Percentiles rank a stretch among this genome's conserved stretches.
Conservation (phyloP, 1,140 invertebrate genomes). For the Orchesella cincta region DNA sequence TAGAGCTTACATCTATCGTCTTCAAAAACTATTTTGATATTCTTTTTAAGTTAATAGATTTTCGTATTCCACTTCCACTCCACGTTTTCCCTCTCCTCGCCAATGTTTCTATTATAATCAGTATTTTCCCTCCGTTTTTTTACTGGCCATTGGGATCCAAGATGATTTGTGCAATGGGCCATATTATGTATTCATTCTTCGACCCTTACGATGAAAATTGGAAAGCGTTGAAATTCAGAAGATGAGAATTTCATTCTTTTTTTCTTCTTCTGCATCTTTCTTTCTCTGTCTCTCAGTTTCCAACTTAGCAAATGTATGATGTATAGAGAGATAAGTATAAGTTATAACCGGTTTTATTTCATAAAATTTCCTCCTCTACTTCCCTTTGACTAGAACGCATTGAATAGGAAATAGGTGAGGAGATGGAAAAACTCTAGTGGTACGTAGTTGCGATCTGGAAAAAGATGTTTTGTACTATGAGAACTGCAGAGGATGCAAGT, state of each 20-base stretch:
- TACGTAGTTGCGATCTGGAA: not conserved
- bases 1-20: too few relatives aligned
- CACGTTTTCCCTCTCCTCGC: not conserved
- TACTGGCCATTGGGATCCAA: conserved; percentile 3
- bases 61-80: not conserved
- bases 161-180: conserved; percentile 16
- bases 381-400: not conserved
- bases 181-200: conserved; percentile 11
- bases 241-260: not conserved
- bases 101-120: conserved; percentile 17
- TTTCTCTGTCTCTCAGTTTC: not conserved
- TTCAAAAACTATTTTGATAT: too few relatives aligned
- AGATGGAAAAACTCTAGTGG: not conserved
- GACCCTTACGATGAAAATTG: not conserved
- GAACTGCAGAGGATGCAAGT: not conserved
- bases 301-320: not conserved
- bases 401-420: conserved; percentile 14
- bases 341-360: conserved; percentile 25
- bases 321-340: conserved; percentile 21
- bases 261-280: not conserved
- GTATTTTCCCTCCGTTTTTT: not conserved
- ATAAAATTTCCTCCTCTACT: conserved; percentile 10
- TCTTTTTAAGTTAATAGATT: too few relatives aligned
- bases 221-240: not conserved
- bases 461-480: not conserved